Conservation (phyloP, 1,140 invertebrate species). For the Zaprionus taronus region DNA sequence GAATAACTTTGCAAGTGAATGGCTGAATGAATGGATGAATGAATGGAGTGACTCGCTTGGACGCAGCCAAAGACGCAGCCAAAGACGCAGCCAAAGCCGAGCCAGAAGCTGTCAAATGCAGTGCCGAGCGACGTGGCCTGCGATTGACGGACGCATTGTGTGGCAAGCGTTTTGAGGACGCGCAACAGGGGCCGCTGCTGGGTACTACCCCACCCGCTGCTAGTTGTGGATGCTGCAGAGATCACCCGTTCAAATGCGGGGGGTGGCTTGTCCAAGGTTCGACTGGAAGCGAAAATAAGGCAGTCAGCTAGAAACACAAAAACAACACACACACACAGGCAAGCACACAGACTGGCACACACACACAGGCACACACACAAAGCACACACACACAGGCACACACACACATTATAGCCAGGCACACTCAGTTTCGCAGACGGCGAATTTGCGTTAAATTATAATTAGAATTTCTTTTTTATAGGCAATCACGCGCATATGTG, state of each 20-base stretch:
- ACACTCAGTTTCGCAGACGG: conserved; percentile 51
- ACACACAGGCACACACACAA: no score
- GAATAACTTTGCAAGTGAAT: conserved; percentile 68
- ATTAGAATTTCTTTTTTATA: conserved; percentile 83
- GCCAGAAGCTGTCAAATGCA: conserved; percentile 68
- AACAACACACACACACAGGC: not conserved
- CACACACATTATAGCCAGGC: no score
- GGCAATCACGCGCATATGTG: conserved; percentile 62
- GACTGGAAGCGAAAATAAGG: conserved; percentile 65
- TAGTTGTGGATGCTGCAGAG: not conserved
- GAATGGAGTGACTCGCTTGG: not conserved
- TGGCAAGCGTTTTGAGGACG: conserved; percentile 72
- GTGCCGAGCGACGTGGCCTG: conserved; percentile 49
- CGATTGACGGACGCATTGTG: conserved; percentile 80
- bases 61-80: conserved; percentile 7
- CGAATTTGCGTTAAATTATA: conserved; percentile 82
- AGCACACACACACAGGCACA: no score
- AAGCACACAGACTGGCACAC: no score
- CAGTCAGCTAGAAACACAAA: conserved; percentile 52
- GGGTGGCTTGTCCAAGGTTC: conserved; percentile 62
- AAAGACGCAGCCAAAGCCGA: conserved; percentile 26
- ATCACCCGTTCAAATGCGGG: conserved; percentile 23
- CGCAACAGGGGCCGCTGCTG: conserved; percentile 64
- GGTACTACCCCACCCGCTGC: no score
- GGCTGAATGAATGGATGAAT: conserved; percentile 25